Percentiles rank a stretch among this genome's conserved stretches.
Conservation (phyloP, 2,888 invertebrate species). For the Helicoverpa assulta region DNA sequence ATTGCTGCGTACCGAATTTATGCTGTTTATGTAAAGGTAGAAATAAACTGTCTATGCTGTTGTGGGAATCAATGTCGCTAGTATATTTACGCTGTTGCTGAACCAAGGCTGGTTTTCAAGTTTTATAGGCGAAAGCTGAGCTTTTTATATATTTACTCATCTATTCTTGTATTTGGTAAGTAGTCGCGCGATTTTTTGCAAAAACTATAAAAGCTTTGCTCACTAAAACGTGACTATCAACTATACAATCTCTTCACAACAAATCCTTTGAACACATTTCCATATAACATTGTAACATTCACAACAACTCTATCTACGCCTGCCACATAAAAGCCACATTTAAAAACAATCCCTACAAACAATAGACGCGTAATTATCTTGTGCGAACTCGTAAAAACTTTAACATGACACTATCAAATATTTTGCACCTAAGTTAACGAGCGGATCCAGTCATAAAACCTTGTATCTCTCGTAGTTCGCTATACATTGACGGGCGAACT, state of each 20-base stretch:
- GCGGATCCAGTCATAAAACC: slow-evolving; percentile 64
- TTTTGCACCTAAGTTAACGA: slow-evolving; percentile 79
- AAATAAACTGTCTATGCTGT: slow-evolving; percentile 24
- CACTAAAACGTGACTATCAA: not conserved
- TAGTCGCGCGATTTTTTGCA: not conserved
- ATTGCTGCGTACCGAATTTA: slow-evolving; percentile 50
- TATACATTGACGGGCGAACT: slow-evolving; percentile 43
- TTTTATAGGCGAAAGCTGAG: not conserved
- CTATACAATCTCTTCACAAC: not conserved
- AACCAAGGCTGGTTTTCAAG: not conserved
- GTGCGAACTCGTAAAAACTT: slow-evolving; percentile 77
- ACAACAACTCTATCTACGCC: not conserved
- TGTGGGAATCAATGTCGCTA: not conserved
- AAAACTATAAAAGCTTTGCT: not conserved
- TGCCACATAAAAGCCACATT: slow-evolving; percentile 62
- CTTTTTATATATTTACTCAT: too few relatives aligned
- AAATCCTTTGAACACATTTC: not conserved
- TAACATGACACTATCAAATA: slow-evolving; percentile 80
- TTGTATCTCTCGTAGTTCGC: slow-evolving; percentile 49
- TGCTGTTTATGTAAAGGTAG: slow-evolving; percentile 40
- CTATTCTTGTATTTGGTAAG: not conserved
- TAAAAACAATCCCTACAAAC: slow-evolving; percentile 73
- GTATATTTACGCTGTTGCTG: too few relatives aligned
- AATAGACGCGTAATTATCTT: slow-evolving; percentile 82
- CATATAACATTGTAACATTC: slow-evolving; percentile 6